Evolutionary conservation across 2,113 vertebrate genomes (phyloP).

Genomic region (Barnardius zonarius): DNA sequence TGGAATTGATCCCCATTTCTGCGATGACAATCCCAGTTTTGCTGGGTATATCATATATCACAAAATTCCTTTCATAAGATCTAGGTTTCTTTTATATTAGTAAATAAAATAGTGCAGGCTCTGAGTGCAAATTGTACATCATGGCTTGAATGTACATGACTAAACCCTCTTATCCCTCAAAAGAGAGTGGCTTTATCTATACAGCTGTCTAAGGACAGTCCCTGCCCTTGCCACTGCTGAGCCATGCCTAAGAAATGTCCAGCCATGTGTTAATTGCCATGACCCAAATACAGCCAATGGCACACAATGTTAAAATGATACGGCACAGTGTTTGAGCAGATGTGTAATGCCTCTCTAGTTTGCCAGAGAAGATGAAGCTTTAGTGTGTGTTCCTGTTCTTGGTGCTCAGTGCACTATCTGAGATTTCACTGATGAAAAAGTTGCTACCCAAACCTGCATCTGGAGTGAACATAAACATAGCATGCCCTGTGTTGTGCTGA

Average conservation of each 20-base stretch:
- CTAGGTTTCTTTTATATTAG: background rate
- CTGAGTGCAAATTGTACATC: background rate
- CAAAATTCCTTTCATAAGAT: background rate
- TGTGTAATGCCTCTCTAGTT: background rate
- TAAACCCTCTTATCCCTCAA: background rate
- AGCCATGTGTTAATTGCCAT: background rate
- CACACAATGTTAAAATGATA: accelerated
- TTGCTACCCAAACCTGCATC: background rate
- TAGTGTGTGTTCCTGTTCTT: background rate
- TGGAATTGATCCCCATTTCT: background rate
- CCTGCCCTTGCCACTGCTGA: background rate
- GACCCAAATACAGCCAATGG: background rate
- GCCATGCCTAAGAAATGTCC: background rate
- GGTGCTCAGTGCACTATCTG: background rate
- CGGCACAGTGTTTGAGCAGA: background rate
- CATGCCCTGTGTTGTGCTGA: background rate
- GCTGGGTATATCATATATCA: background rate
- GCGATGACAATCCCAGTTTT: background rate
- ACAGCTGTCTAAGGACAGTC: background rate
- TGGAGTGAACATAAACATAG: background rate
- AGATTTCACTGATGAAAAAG: background rate
- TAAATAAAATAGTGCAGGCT: background rate
- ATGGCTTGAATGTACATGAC: background rate
- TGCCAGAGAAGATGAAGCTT: background rate
- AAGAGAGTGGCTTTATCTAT: background rate